These are phyloP conservation scores for Caenorhabditis japonica DNA, from an alignment of 2,888 invertebrate genomes.

Conservation along the genomic window DNA sequence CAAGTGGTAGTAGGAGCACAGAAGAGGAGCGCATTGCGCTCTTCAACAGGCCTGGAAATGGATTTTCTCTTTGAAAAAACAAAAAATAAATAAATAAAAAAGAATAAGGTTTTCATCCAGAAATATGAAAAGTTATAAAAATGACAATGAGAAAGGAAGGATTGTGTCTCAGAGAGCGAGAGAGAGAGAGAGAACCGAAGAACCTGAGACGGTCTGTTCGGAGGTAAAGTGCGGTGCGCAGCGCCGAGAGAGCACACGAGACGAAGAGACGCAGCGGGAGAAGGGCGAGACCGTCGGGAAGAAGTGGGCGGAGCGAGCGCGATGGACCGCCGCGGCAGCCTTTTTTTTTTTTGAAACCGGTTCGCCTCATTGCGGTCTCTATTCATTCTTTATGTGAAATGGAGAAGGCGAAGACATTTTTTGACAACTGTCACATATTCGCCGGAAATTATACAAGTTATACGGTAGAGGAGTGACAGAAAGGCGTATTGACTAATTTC, in stretches of 20 bases:
- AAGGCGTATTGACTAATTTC: too few relatives aligned
- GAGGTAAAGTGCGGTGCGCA: conserved; percentile 3
- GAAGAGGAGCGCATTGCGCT: conserved; percentile 27
- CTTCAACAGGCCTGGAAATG: conserved; percentile 14
- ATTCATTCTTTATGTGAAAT: too few relatives aligned
- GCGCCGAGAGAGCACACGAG: conserved; percentile 1
- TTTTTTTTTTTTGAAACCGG: conserved; percentile 27
- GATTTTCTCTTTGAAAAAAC: too few relatives aligned
- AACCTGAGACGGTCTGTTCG: too few relatives aligned
- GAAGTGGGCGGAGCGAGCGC: conserved; percentile 6
- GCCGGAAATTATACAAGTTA: too few relatives aligned
- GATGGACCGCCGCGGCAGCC: background rate
- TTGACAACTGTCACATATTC: too few relatives aligned
- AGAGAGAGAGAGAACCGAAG: background rate
- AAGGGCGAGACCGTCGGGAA: conserved; percentile 21
- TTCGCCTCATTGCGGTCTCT: background rate
- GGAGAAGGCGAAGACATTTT: too few relatives aligned
- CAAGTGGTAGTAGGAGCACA: too few relatives aligned
- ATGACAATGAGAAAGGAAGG: background rate
- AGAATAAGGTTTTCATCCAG: background rate
- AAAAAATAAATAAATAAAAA: background rate
- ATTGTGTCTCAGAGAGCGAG: background rate
- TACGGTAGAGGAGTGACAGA: too few relatives aligned
- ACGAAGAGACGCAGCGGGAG: background rate
- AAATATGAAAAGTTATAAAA: background rate